These are phyloP conservation scores for Rhadinocentrus ornatus DNA, from an alignment of 2,797 vertebrate species.

Conservation along the genomic window DNA sequence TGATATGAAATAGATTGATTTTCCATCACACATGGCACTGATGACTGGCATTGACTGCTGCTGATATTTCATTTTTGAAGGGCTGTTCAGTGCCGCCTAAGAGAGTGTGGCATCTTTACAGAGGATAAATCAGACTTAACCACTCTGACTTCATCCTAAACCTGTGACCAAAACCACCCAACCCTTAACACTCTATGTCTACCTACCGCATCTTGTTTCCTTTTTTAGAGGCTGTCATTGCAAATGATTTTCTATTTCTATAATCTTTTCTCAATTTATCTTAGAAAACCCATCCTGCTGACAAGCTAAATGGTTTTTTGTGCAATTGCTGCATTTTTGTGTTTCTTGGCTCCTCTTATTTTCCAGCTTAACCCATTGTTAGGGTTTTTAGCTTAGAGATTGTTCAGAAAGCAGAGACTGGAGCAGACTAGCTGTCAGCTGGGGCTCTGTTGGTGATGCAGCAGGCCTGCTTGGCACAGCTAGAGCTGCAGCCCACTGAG, in stretches of 20 bases:
- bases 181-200: slow-evolving; percentile 33
- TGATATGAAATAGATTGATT: slow-evolving; percentile 85
- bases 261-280: slow-evolving; percentile 8
- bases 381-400: slow-evolving; percentile 53
- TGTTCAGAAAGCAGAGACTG: slow-evolving; percentile 54
- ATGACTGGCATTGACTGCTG: slow-evolving; percentile 82
- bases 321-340: slow-evolving; percentile 22
- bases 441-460: slow-evolving; percentile 72
- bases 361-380: slow-evolving; percentile 49
- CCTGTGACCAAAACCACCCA: slow-evolving; percentile 36
- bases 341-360: slow-evolving; percentile 19
- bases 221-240: slow-evolving; percentile 25
- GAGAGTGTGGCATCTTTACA: slow-evolving; percentile 72
- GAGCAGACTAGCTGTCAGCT: slow-evolving; percentile 75
- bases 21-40: slow-evolving; percentile 79
- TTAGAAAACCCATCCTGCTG: slow-evolving; percentile 10
- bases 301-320: slow-evolving; percentile 22
- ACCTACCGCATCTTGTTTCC: slow-evolving; percentile 29
- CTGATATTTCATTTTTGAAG: slow-evolving; percentile 82
- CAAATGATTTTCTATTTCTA: slow-evolving; percentile 28
- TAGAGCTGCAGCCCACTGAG: slow-evolving; percentile 74
- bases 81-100: slow-evolving; percentile 63
- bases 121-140: slow-evolving; percentile 82
- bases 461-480: slow-evolving; percentile 74
- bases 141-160: slow-evolving; percentile 73